phyloP scores from a whole-genome alignment of 2,113 vertebrate species.

The Ardeotis arabs region DNA sequence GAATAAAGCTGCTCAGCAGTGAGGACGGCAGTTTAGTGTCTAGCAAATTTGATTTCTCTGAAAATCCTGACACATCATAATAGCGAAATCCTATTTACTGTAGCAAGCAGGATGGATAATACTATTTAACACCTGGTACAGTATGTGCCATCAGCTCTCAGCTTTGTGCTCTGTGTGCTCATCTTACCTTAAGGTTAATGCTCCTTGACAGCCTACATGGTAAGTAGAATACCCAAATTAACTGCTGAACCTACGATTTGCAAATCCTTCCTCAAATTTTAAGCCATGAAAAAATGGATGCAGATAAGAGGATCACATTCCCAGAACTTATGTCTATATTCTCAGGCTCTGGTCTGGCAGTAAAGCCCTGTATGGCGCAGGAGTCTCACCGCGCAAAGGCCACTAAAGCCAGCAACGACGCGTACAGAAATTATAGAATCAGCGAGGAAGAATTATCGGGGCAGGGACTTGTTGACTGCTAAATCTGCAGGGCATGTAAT shows the following conservation, averaged over 20 bases:
- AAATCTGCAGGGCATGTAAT: accelerated
- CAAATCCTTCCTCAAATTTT: slow-evolving; percentile 67
- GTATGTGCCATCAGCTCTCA: slow-evolving; percentile 70
- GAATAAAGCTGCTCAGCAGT: slow-evolving; percentile 81
- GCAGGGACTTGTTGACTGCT: background rate
- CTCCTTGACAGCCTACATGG: slow-evolving; percentile 75
- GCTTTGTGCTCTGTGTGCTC: slow-evolving; percentile 74
- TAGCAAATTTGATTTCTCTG: slow-evolving; percentile 82
- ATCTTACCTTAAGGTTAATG: slow-evolving; percentile 81
- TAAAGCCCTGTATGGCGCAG: background rate
- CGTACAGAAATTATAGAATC: accelerated
- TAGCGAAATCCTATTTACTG: slow-evolving; percentile 86
- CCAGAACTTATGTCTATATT: background rate
- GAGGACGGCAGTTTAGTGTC: slow-evolving; percentile 78
- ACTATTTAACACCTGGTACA: slow-evolving; percentile 81
- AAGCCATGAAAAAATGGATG: background rate
- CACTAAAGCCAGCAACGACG: background rate
- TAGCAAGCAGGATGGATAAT: slow-evolving; percentile 80
- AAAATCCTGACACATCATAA: slow-evolving; percentile 86
- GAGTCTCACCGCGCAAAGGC: background rate
- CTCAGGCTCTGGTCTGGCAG: background rate
- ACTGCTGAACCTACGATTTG: slow-evolving; percentile 64
- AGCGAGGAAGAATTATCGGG: background rate
- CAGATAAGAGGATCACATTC: slow-evolving; percentile 51
- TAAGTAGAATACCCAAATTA: slow-evolving; percentile 77